phyloP scores from a whole-genome alignment of 2,888 invertebrate species.

The Mythimna vitellina region DNA sequence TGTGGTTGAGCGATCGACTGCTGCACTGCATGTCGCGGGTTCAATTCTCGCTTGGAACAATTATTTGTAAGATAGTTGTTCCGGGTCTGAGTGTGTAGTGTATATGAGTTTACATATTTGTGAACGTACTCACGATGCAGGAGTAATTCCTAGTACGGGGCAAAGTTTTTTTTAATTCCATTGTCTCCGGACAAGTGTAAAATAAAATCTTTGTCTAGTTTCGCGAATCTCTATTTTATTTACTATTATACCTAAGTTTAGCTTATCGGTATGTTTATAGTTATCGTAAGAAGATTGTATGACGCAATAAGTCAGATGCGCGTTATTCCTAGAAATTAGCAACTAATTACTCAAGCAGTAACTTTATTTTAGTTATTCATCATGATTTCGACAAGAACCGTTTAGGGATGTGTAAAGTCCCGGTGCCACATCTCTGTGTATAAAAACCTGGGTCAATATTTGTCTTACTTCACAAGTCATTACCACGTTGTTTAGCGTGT shows the following conservation, averaged over 20 bases:
- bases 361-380: constrained; percentile 14
- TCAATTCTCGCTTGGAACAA: too few relatives aligned
- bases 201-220: not conserved
- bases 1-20: too few relatives aligned
- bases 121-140: too few relatives aligned
- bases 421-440: constrained; percentile 50
- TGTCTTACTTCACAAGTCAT: constrained; percentile 27
- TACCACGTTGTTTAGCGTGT: constrained; percentile 9
- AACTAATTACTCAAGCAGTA: constrained; percentile 11
- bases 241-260: constrained; percentile 1
- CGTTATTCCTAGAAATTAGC: constrained; percentile 36
- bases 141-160: too few relatives aligned
- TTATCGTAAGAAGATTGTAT: constrained; percentile 20
- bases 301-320: constrained; percentile 36
- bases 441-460: constrained; percentile 52
- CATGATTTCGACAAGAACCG: constrained; percentile 20
- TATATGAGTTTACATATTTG: too few relatives aligned
- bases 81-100: too few relatives aligned
- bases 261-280: constrained; percentile 42
- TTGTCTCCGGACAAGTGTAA: not conserved
- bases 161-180: not conserved
- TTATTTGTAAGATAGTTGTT: too few relatives aligned
- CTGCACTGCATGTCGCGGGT: too few relatives aligned
- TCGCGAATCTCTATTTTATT: not conserved
- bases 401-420: constrained; percentile 58